Conservation (phyloP, 2,888 invertebrate species). For the Chloromyia formosa region DNA sequence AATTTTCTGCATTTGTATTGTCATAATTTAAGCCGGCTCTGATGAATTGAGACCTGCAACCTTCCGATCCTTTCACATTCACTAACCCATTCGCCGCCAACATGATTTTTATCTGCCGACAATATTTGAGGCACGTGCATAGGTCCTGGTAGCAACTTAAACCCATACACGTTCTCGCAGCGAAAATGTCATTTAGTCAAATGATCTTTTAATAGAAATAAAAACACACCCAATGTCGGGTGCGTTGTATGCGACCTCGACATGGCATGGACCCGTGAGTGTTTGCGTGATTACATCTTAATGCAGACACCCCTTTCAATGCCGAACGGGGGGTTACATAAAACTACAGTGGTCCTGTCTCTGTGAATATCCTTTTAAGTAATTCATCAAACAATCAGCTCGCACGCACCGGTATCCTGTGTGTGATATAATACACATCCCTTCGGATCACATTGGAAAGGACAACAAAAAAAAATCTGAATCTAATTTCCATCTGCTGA, state of each 20-base stretch:
- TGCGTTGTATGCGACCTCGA: conserved; percentile 11
- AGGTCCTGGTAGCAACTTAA: background rate
- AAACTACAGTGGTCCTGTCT: conserved; percentile 16
- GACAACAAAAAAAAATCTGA: conserved; percentile 14
- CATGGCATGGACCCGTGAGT: background rate
- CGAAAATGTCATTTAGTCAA: conserved; percentile 47
- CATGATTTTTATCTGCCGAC: conserved; percentile 29
- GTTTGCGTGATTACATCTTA: conserved; percentile 19
- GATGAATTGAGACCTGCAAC: conserved; percentile 22
- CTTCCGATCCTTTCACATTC: conserved; percentile 29
- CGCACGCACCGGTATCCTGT: conserved; percentile 41
- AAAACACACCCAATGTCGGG: conserved; percentile 41
- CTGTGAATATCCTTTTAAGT: conserved; percentile 32
- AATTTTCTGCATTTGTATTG: conserved; percentile 29
- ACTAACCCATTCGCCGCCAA: conserved; percentile 15
- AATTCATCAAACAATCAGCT: conserved; percentile 43
- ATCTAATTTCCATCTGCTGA: conserved; percentile 37
- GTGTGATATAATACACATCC: conserved; percentile 12
- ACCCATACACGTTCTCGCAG: conserved; percentile 1
- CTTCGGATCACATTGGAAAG: background rate
- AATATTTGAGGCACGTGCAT: conserved; percentile 34
- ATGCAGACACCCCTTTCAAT: conserved; percentile 17
- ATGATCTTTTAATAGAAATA: conserved; percentile 47
- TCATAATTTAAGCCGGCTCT: conserved; percentile 6
- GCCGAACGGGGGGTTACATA: conserved; percentile 14